Evolutionary conservation across 2,797 vertebrate species (phyloP).

Genomic region (Threskiornis aethiopicus): DNA sequence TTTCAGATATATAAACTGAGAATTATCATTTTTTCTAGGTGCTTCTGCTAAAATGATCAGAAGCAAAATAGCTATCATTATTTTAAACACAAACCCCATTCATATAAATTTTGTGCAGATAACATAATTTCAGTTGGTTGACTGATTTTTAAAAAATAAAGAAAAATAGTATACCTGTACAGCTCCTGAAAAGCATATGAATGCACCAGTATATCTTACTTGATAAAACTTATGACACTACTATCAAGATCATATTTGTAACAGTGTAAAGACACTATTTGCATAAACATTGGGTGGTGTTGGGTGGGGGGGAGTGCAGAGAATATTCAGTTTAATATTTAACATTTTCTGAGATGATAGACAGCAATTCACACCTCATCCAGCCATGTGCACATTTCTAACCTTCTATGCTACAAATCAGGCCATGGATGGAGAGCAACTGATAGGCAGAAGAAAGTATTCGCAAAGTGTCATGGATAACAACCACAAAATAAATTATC

Average conservation of each 20-base stretch:
- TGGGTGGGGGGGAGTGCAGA: neutral
- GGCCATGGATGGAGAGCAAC: neutral
- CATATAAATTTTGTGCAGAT: neutral
- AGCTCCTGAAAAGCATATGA: neutral
- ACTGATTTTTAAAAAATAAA: neutral
- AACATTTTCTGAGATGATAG: neutral
- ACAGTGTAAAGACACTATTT: neutral
- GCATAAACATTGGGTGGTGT: neutral
- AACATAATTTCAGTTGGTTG: neutral
- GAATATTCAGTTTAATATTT: neutral
- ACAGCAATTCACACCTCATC: neutral
- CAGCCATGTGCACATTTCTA: neutral
- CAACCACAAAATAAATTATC: neutral
- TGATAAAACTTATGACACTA: neutral
- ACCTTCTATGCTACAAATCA: neutral
- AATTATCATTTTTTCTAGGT: neutral
- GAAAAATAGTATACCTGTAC: neutral
- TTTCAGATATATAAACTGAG: neutral
- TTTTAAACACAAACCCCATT: neutral
- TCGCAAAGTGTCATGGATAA: neutral
- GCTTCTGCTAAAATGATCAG: neutral
- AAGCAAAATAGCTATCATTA: neutral
- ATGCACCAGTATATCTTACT: neutral
- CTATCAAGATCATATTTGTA: neutral
- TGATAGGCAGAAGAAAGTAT: neutral